Evolutionary conservation across 2,797 vertebrate species (phyloP).

Genomic region (Steatocranus sp.): DNA sequence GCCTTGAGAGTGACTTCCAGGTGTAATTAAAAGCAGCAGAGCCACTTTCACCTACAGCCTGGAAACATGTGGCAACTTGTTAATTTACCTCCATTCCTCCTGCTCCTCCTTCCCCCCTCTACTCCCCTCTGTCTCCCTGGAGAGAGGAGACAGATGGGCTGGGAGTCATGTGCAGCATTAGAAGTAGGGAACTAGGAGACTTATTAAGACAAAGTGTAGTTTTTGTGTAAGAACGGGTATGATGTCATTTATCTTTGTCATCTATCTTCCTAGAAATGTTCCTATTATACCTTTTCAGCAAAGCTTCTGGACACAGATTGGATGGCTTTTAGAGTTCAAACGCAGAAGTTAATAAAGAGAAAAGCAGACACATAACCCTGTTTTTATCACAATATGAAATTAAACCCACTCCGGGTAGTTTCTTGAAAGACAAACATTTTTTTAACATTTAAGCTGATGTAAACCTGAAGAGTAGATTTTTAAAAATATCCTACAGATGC

Average conservation of each 20-base stretch:
- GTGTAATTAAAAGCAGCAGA: slow-evolving; percentile 56
- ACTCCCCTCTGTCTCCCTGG: neutral
- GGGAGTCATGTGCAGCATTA: slow-evolving; percentile 13
- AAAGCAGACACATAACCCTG: neutral
- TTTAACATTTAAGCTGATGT: neutral
- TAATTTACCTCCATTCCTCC: slow-evolving; percentile 42
- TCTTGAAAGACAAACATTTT: neutral
- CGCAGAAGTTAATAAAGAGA: neutral
- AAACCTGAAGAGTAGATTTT: neutral
- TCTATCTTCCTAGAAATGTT: neutral
- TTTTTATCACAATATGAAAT: neutral
- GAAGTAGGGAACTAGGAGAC: neutral
- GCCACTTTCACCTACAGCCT: slow-evolving; percentile 32
- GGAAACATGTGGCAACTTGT: slow-evolving; percentile 72
- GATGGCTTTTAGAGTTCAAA: neutral
- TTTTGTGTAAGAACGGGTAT: neutral
- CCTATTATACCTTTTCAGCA: neutral
- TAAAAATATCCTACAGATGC: neutral
- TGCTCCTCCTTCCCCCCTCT: neutral
- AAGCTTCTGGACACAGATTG: neutral
- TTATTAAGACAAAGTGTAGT: neutral
- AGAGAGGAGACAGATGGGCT: slow-evolving; percentile 49
- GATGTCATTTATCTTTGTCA: neutral
- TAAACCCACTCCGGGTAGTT: neutral
- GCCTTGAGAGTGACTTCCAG: slow-evolving; percentile 10